Percentiles rank a stretch among this genome's conserved stretches.
Conservation (phyloP, 2,113 vertebrate genomes). For the Prunella himalayana region DNA sequence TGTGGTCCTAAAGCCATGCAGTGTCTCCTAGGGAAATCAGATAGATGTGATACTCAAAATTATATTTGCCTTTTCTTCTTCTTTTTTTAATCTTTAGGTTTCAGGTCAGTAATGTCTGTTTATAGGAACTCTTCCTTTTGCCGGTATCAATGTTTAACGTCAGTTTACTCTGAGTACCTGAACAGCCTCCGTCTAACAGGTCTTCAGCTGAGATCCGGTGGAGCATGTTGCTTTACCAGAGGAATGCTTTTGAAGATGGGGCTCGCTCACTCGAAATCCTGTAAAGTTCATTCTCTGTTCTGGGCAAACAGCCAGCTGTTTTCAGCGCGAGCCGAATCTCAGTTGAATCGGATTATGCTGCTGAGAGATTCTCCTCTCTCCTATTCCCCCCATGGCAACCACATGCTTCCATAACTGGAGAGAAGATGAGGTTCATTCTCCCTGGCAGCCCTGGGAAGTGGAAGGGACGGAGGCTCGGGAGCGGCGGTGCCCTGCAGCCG, state of each 20-base stretch:
- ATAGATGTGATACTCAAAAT: not conserved
- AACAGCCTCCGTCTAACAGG: not conserved
- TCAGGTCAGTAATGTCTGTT: not conserved
- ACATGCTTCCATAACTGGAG: not conserved
- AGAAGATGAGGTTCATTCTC: not conserved
- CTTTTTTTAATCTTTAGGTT: not conserved
- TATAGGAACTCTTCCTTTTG: not conserved
- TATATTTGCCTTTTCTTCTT: not conserved
- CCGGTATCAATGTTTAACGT: not conserved
- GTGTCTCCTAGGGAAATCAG: not conserved
- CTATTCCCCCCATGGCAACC: conserved; percentile 16
- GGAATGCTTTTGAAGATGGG: conserved; percentile 52
- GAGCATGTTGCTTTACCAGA: conserved; percentile 9
- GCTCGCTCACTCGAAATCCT: conserved; percentile 1
- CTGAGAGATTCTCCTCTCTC: not conserved
- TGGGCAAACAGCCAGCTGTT: conserved; percentile 45
- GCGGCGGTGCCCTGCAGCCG: not conserved
- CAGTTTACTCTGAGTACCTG: not conserved
- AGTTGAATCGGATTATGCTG: not conserved
- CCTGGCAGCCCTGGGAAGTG: not conserved
- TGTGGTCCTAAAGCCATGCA: not conserved
- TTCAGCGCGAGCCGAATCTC: not conserved
- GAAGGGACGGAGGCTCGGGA: not conserved
- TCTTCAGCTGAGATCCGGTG: not conserved
- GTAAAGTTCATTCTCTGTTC: conserved; percentile 36